A percentile compares a stretch with the other conserved stretches of the same genome.
Conservation (phyloP, 2,888 invertebrate genomes). For the Cremastinae sp. region DNA sequence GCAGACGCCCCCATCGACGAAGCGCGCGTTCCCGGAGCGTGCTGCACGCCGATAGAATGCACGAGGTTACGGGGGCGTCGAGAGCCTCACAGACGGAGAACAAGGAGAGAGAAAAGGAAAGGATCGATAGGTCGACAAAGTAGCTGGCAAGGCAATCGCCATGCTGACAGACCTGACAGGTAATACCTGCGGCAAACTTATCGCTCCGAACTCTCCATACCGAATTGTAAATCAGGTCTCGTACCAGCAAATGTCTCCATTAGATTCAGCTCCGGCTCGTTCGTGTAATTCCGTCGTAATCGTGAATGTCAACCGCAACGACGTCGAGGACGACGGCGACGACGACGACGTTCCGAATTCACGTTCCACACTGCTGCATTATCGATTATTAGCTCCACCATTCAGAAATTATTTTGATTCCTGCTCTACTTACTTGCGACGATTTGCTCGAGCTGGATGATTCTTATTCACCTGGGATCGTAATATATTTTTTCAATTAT, state of each 20-base stretch:
- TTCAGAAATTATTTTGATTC: neutral
- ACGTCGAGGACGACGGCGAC: too few species aligned
- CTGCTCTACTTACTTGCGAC: neutral
- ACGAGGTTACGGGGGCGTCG: conserved; percentile 55
- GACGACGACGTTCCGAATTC: neutral
- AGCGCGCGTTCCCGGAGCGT: conserved; percentile 35
- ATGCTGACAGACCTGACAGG: conserved; percentile 67
- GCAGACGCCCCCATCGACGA: conserved; percentile 51
- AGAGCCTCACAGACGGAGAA: conserved; percentile 14
- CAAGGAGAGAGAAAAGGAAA: conserved; percentile 27
- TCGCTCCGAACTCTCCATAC: conserved; percentile 62
- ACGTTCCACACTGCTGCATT: neutral
- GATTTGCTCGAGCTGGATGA: too few species aligned
- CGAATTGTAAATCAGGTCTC: conserved; percentile 71
- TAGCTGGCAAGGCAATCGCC: conserved; percentile 67
- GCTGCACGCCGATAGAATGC: conserved; percentile 44
- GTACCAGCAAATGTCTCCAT: conserved; percentile 68
- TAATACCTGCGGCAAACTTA: conserved; percentile 72
- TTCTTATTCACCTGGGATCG: too few species aligned
- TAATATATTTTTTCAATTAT: too few species aligned
- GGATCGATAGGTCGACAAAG: conserved; percentile 68
- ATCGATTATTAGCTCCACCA: neutral
- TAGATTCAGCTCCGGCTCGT: conserved; percentile 57
- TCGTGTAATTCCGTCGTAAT: conserved; percentile 31
- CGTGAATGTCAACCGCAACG: conserved; percentile 32